Percentiles rank a stretch among this genome's conserved stretches.
Evolutionary conservation across 2,888 invertebrate genomes (phyloP).

Genomic region (Tenthredo scrophulariae): DNA sequence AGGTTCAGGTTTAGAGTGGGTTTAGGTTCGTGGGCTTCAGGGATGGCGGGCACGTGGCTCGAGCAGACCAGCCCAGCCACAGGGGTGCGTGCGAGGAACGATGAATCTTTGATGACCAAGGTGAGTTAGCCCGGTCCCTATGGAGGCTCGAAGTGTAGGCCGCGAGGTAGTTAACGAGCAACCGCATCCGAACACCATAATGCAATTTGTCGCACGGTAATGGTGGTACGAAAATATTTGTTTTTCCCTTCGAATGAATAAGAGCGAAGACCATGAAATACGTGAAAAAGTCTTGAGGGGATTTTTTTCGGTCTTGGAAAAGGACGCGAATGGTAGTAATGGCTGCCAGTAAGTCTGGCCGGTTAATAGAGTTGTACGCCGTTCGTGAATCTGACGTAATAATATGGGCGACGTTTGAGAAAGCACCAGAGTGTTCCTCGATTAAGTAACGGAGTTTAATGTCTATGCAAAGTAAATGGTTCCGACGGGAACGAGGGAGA

Average conservation of each 20-base stretch:
- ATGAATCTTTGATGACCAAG: conserved; percentile 75
- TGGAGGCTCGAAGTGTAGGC: conserved; percentile 55
- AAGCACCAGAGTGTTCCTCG: conserved; percentile 59
- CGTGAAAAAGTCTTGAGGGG: neutral
- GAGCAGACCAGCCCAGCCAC: conserved; percentile 64
- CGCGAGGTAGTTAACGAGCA: conserved; percentile 50
- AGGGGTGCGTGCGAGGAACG: conserved; percentile 71
- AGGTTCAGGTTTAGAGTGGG: conserved; percentile 32
- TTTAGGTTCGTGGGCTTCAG: conserved; percentile 63
- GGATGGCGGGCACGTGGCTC: conserved; percentile 66
- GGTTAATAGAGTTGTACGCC: conserved; percentile 16
- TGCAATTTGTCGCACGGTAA: conserved; percentile 44
- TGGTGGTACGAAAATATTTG: neutral
- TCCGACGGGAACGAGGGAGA: conserved; percentile 42
- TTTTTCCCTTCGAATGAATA: neutral
- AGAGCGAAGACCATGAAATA: neutral
- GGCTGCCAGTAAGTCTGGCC: conserved; percentile 5
- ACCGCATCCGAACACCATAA: conserved; percentile 51
- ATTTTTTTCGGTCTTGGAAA: neutral
- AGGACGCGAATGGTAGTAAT: neutral
- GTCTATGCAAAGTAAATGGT: conserved; percentile 68
- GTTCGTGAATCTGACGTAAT: conserved; percentile 9
- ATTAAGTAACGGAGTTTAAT: conserved; percentile 68
- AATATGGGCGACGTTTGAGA: conserved; percentile 40
- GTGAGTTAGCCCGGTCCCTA: conserved; percentile 64